Percentiles rank a stretch among this genome's conserved stretches.
These are phyloP conservation scores for Drosophila sucinea DNA, from an alignment of 1,140 invertebrate genomes.

Conservation along the genomic window DNA sequence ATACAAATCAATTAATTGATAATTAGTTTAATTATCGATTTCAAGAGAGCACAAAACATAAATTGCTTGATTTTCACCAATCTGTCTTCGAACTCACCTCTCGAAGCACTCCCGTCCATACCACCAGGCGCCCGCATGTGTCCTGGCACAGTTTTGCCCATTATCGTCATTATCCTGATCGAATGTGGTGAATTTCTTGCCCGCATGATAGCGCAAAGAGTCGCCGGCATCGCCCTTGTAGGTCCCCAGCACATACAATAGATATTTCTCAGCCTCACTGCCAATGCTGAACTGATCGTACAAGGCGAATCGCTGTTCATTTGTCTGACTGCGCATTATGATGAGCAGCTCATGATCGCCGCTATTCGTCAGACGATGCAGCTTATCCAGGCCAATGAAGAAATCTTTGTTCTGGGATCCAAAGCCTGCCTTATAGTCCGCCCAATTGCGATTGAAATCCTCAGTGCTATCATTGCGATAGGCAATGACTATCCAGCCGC, in stretches of 20 bases:
- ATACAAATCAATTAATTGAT: not conserved
- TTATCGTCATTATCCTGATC: conserved; percentile 89
- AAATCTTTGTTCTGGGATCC: conserved; percentile 86
- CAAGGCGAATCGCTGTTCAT: conserved; percentile 84
- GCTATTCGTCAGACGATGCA: conserved; percentile 85
- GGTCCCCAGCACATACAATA: conserved; percentile 86
- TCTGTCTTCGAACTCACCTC: conserved; percentile 38
- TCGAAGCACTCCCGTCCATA: conserved; percentile 84
- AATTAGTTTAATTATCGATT: no score
- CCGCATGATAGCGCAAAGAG: conserved; percentile 87
- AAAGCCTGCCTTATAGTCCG: conserved; percentile 86
- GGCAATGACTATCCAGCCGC: conserved; percentile 87
- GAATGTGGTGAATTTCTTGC: conserved; percentile 88
- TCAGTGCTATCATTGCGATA: conserved; percentile 86
- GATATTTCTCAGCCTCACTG: conserved; percentile 86
- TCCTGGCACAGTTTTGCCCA: conserved; percentile 87
- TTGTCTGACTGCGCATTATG: conserved; percentile 86
- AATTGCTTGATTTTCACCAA: no score
- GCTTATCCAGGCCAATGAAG: conserved; percentile 86
- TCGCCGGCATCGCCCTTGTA: conserved; percentile 88
- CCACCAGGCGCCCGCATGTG: conserved; percentile 87
- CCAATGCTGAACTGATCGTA: conserved; percentile 88
- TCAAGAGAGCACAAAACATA: no score
- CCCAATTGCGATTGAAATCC: conserved; percentile 86
- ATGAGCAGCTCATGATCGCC: conserved; percentile 86